A percentile compares a stretch with the other conserved stretches of the same genome.
phyloP scores from a whole-genome alignment of 2,797 vertebrate species.

The Gymnoscopelus braueri region DNA sequence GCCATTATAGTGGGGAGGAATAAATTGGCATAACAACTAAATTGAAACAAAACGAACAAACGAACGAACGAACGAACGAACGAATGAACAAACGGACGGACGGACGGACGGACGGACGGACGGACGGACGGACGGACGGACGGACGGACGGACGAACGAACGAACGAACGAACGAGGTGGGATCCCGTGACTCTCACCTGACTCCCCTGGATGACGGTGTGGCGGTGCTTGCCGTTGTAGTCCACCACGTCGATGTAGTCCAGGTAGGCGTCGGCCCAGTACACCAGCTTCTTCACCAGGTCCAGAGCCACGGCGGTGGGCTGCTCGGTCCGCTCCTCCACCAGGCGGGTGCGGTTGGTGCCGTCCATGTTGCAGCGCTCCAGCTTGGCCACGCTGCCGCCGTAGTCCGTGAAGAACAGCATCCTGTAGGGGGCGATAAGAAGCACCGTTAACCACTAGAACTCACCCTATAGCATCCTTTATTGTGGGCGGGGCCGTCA shows the following conservation, averaged over 20 bases:
- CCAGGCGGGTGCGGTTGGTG: conserved; percentile 91
- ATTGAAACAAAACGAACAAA: too few relatives aligned
- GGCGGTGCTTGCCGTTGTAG: conserved; percentile 92
- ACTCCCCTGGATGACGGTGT: conserved; percentile 87
- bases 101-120: too few relatives aligned
- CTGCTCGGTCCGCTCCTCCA: conserved; percentile 90
- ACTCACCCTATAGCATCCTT: too few relatives aligned
- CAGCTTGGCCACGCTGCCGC: conserved; percentile 91
- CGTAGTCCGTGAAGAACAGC: conserved; percentile 98
- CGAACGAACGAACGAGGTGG: too few relatives aligned
- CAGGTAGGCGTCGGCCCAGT: conserved; percentile 96
- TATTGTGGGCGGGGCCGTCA: too few relatives aligned
- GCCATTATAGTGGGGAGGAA: too few relatives aligned
- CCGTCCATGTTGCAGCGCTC: conserved; percentile 98
- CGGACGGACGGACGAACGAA: too few relatives aligned
- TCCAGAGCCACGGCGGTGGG: conserved; percentile 92
- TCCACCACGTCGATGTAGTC: conserved; percentile 93
- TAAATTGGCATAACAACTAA: too few relatives aligned
- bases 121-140: too few relatives aligned
- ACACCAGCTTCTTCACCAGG: conserved; percentile 92
- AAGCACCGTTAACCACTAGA: neutral
- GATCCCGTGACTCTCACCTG: conserved; percentile 74
- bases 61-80: too few relatives aligned
- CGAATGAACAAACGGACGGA: too few relatives aligned
- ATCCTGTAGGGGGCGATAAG: conserved; percentile 80